A percentile compares a stretch with the other conserved stretches of the same genome.
These are phyloP conservation scores for Sphaerophoria taeniata DNA, from an alignment of 2,888 invertebrate species.

Conservation along the genomic window DNA sequence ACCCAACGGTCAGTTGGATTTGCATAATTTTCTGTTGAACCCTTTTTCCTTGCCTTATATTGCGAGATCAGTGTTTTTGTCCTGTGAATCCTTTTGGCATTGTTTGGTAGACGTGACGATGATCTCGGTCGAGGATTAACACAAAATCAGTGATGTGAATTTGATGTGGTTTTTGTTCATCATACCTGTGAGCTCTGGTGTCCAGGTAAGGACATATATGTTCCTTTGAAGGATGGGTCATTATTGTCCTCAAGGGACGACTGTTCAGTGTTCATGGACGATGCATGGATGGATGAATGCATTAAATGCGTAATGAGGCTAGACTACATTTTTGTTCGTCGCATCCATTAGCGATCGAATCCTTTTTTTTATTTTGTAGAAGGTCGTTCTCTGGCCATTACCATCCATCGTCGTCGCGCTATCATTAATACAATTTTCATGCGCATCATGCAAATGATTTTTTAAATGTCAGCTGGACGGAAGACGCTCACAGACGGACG, in stretches of 20 bases:
- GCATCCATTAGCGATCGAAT: background rate
- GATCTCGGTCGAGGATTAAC: conserved; percentile 37
- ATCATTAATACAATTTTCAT: conserved; percentile 47
- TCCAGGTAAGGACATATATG: conserved; percentile 51
- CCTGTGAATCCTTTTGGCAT: conserved; percentile 25
- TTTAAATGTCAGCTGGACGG: conserved; percentile 68
- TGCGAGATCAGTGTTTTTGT: conserved; percentile 21
- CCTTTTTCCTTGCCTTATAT: conserved; percentile 37
- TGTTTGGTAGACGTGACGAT: conserved; percentile 46
- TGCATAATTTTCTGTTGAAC: conserved; percentile 58
- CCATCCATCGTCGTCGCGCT: background rate
- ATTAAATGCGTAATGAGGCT: conserved; percentile 71
- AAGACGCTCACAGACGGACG: conserved; percentile 10
- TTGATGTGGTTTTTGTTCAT: conserved; percentile 59
- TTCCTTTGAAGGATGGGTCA: conserved; percentile 67
- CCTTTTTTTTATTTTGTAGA: background rate
- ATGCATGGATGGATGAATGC: conserved; percentile 36
- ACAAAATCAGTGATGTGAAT: conserved; percentile 67
- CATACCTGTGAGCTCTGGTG: conserved; percentile 54
- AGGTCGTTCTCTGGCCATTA: conserved; percentile 29
- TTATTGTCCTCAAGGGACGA: conserved; percentile 68
- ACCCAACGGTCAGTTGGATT: conserved; percentile 58
- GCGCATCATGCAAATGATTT: conserved; percentile 69
- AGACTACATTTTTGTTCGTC: conserved; percentile 53
- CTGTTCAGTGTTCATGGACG: conserved; percentile 65